Evolutionary conservation across 2,113 vertebrate genomes (phyloP).

Genomic region (Siniperca knerii): DNA sequence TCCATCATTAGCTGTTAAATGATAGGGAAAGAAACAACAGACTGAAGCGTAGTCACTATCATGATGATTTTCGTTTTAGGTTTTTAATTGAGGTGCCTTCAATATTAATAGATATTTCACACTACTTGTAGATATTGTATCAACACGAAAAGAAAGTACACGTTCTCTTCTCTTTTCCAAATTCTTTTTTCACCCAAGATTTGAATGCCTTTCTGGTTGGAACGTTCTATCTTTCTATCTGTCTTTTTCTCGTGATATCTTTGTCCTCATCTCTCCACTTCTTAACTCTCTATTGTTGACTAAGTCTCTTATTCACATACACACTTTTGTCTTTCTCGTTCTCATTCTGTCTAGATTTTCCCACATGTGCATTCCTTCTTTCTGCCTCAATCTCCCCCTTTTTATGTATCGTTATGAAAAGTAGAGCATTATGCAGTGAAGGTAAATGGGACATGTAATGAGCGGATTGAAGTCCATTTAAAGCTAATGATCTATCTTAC

Average conservation of each 20-base stretch:
- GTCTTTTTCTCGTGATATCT: slow-evolving; percentile 16
- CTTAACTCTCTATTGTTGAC: slow-evolving; percentile 16
- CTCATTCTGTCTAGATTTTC: slow-evolving; percentile 31
- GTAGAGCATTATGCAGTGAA: slow-evolving; percentile 75
- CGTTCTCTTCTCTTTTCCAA: background rate
- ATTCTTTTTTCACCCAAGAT: background rate
- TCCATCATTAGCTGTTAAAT: slow-evolving; percentile 62
- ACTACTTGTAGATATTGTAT: background rate
- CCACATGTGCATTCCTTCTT: slow-evolving; percentile 7
- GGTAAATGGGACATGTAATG: slow-evolving; percentile 86
- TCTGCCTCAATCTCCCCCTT: background rate
- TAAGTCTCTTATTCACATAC: background rate
- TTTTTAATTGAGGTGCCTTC: slow-evolving; percentile 28
- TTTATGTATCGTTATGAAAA: slow-evolving; percentile 64
- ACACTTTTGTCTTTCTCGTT: slow-evolving; percentile 15
- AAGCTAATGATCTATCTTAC: slow-evolving; percentile 79
- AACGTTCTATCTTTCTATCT: background rate
- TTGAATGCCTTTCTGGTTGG: slow-evolving; percentile 1
- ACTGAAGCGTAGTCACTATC: slow-evolving; percentile 28
- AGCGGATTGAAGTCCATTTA: slow-evolving; percentile 80
- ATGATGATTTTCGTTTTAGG: slow-evolving; percentile 5
- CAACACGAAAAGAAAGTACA: background rate
- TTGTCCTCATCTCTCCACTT: slow-evolving; percentile 26
- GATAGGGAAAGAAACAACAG: slow-evolving; percentile 33
- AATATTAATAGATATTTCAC: slow-evolving; percentile 24